These are phyloP conservation scores for Sitobion miscanthi DNA, from an alignment of 1,140 invertebrate genomes.

Conservation along the genomic window DNA sequence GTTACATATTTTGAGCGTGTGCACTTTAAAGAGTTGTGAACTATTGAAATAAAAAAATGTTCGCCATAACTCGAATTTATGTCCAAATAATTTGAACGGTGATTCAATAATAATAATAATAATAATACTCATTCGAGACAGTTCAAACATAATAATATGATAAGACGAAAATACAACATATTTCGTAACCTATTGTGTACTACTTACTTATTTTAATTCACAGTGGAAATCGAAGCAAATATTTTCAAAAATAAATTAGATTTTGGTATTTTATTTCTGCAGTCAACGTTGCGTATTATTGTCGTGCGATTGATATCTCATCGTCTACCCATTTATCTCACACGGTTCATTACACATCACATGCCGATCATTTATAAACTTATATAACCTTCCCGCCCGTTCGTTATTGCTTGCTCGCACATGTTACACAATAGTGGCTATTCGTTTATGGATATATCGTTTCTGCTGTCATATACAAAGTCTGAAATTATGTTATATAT, in stretches of 20 bases:
- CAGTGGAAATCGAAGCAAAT: neutral
- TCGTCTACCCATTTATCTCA: conserved; percentile 2
- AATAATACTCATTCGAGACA: neutral
- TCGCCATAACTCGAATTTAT: neutral
- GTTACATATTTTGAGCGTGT: neutral
- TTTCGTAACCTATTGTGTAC: neutral
- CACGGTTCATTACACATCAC: neutral
- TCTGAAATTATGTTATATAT: neutral
- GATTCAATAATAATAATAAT: neutral
- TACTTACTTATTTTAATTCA: neutral
- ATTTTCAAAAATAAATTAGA: neutral
- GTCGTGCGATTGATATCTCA: neutral
- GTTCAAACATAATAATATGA: neutral
- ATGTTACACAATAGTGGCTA: neutral
- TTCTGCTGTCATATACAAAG: neutral
- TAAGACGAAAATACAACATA: neutral
- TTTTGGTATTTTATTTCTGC: neutral
- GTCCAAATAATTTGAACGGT: neutral
- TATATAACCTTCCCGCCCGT: neutral
- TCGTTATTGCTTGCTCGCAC: neutral
- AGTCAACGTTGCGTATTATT: conserved; percentile 1
- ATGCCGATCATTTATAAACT: neutral
- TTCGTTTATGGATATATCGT: neutral
- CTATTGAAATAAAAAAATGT: neutral
- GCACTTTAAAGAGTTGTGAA: neutral